Conservation (phyloP, 2,113 vertebrate species). For the Bufo bufo region DNA sequence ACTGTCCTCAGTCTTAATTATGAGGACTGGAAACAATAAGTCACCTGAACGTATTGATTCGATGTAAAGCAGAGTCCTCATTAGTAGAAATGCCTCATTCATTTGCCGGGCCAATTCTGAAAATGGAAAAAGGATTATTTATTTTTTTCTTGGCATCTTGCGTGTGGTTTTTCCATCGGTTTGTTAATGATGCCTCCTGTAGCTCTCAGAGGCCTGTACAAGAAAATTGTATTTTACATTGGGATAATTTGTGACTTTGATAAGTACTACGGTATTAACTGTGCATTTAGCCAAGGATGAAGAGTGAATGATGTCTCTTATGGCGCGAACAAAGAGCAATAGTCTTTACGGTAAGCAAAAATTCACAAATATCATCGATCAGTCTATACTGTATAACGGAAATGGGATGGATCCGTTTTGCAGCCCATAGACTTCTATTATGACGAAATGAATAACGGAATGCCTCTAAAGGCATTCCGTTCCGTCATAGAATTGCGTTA, state of each 20-base stretch:
- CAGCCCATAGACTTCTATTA: too few relatives aligned
- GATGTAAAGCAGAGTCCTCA: slow-evolving; percentile 46
- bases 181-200: not conserved
- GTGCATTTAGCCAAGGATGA: not conserved
- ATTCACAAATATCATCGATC: not conserved
- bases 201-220: not conserved
- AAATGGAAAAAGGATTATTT: slow-evolving; percentile 28
- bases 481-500: too few relatives aligned
- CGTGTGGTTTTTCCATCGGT: not conserved
- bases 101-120: slow-evolving; percentile 9
- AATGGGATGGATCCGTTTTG: too few relatives aligned
- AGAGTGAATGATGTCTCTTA: not conserved
- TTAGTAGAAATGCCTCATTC: slow-evolving; percentile 42
- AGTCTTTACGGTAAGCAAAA: not conserved
- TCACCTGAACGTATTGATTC: slow-evolving; percentile 50
- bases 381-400: too few relatives aligned
- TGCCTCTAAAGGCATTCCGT: too few relatives aligned
- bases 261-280: not conserved
- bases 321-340: not conserved
- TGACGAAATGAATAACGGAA: too few relatives aligned
- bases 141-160: not conserved
- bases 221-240: not conserved
- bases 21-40: slow-evolving; percentile 47
- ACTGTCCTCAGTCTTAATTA: slow-evolving; percentile 46
- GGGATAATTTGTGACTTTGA: not conserved